phyloP scores from a whole-genome alignment of 2,888 invertebrate species.

The Podabrus alpinus region DNA sequence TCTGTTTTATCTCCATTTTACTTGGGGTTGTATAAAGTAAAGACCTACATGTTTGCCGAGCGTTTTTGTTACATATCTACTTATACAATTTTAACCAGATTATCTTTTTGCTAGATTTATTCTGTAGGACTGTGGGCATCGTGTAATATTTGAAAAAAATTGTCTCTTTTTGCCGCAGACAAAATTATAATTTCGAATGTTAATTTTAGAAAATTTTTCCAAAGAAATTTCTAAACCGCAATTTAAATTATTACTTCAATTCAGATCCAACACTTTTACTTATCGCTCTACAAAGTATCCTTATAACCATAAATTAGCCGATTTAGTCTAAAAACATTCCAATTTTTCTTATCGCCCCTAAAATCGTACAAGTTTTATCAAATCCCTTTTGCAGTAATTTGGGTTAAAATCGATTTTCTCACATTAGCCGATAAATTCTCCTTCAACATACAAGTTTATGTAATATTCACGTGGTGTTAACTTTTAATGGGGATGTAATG shows the following conservation, averaged over 20 bases:
- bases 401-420: neutral
- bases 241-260: neutral
- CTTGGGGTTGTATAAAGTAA: constrained; percentile 39
- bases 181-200: neutral
- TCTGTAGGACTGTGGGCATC: neutral
- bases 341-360: neutral
- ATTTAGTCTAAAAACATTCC: neutral
- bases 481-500: neutral
- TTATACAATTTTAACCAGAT: constrained; percentile 44
- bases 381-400: neutral
- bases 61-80: constrained; percentile 39
- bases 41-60: constrained; percentile 43
- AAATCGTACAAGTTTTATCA: neutral
- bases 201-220: neutral
- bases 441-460: neutral
- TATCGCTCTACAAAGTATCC: neutral
- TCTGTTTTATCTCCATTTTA: constrained; percentile 36
- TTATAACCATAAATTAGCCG: neutral
- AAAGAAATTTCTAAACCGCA: neutral
- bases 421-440: neutral
- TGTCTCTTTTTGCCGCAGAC: neutral
- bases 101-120: constrained; percentile 33
- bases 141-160: neutral
- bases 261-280: neutral
- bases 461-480: neutral